Evolutionary conservation across 2,888 invertebrate genomes (phyloP).

Genomic region (Clivina fossor): DNA sequence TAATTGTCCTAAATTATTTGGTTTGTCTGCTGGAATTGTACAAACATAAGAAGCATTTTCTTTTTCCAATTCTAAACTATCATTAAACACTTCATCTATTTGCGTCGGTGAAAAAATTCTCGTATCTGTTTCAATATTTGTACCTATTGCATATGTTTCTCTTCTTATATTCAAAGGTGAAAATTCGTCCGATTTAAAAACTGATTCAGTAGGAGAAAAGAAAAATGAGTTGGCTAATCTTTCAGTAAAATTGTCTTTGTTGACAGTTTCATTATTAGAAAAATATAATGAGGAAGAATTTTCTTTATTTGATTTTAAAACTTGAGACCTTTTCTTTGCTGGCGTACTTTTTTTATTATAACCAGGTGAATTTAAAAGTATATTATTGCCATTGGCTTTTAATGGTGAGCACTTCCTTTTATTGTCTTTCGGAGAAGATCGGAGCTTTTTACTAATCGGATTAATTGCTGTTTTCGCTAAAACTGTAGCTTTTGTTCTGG

Average conservation of each 20-base stretch:
- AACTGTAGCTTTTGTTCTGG: constrained; percentile 19
- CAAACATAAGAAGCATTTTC: neutral
- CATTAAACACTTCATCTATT: constrained; percentile 39
- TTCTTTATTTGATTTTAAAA: constrained; percentile 17
- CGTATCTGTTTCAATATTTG: constrained; percentile 1
- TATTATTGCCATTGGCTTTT: constrained; percentile 13
- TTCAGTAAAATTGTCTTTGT: constrained; percentile 9
- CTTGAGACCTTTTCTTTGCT: neutral
- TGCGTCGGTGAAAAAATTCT: neutral
- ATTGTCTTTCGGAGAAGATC: constrained; percentile 11
- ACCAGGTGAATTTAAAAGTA: neutral
- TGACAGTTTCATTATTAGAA: neutral
- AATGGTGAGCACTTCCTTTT: constrained; percentile 25
- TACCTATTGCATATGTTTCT: constrained; percentile 32
- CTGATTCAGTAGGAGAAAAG: constrained; percentile 14
- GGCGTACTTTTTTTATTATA: neutral
- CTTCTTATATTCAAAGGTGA: constrained; percentile 25
- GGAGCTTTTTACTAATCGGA: constrained; percentile 21
- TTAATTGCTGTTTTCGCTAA: constrained; percentile 3
- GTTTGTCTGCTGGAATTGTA: constrained; percentile 8
- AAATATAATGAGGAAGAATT: constrained; percentile 16
- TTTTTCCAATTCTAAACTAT: constrained; percentile 39
- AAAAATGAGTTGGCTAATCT: constrained; percentile 16
- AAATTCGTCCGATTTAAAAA: constrained; percentile 21
- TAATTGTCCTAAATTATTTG: constrained; percentile 20